phyloP scores from a whole-genome alignment of 2,113 vertebrate genomes.

The Poicephalus meyeri region DNA sequence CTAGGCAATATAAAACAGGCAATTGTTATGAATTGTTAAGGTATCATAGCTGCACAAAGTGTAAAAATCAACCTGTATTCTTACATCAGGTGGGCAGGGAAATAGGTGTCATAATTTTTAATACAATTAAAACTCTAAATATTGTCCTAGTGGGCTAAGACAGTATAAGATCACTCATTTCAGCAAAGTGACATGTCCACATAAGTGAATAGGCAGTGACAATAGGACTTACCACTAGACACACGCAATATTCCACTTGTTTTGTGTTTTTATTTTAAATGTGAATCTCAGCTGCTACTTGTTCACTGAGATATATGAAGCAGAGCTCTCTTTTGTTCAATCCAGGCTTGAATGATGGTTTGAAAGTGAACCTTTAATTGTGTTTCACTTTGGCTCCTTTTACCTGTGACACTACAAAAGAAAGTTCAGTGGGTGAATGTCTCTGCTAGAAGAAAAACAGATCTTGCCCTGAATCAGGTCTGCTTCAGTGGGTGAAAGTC shows the following conservation, averaged over 20 bases:
- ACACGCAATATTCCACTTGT: neutral
- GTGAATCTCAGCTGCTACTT: neutral
- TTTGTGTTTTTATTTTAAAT: neutral
- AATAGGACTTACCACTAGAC: neutral
- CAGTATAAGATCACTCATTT: slow-evolving; percentile 12
- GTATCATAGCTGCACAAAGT: slow-evolving; percentile 46
- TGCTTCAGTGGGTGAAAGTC: neutral
- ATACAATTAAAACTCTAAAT: slow-evolving; percentile 46
- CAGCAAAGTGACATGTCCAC: slow-evolving; percentile 41
- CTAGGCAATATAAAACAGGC: slow-evolving; percentile 48
- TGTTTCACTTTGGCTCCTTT: neutral
- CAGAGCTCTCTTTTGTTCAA: neutral
- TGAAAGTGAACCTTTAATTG: neutral
- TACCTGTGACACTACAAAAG: neutral
- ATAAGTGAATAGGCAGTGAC: neutral
- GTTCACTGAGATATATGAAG: neutral
- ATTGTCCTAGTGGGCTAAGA: slow-evolving; percentile 36
- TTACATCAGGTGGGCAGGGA: neutral
- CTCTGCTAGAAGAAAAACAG: neutral
- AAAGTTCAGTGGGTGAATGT: neutral
- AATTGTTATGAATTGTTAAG: slow-evolving; percentile 41
- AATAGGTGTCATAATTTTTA: slow-evolving; percentile 23
- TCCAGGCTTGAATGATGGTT: neutral
- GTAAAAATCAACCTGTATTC: slow-evolving; percentile 16
- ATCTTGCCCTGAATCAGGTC: neutral